Evolutionary conservation across 2,113 vertebrate genomes (phyloP).

Genomic region (Gallinago media): DNA sequence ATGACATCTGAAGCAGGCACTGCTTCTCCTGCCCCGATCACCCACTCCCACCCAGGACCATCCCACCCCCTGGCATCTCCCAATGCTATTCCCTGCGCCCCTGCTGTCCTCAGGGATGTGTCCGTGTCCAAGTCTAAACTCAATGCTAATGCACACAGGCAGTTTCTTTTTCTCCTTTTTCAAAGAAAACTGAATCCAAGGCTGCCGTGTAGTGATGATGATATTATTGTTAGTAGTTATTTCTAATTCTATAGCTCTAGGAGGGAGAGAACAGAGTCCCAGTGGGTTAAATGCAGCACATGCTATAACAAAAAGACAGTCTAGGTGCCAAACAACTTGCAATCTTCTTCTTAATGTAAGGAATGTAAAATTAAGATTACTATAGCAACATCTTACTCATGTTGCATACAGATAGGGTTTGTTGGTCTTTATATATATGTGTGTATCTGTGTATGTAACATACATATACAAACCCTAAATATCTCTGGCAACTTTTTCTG

Average conservation of each 20-base stretch:
- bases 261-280: slow-evolving; percentile 2
- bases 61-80: background rate
- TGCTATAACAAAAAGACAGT: slow-evolving; percentile 22
- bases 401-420: background rate
- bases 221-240: background rate
- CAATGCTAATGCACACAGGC: background rate
- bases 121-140: background rate
- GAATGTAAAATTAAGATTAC: slow-evolving; percentile 56
- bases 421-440: background rate
- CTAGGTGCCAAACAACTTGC: slow-evolving; percentile 27
- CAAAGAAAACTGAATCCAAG: background rate
- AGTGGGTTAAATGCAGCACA: slow-evolving; percentile 17
- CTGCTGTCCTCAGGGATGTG: fast-evolving
- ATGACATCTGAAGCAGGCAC: background rate
- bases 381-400: slow-evolving; percentile 46
- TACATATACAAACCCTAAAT: slow-evolving; percentile 17
- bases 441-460: background rate
- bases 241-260: slow-evolving; percentile 25
- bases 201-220: background rate
- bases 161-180: background rate
- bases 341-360: slow-evolving; percentile 16
- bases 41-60: background rate
- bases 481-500: background rate
- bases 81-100: background rate
- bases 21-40: background rate